These are phyloP conservation scores for Halichoerus grypus DNA, from an alignment of 2,113 vertebrate species.

Conservation along the genomic window DNA sequence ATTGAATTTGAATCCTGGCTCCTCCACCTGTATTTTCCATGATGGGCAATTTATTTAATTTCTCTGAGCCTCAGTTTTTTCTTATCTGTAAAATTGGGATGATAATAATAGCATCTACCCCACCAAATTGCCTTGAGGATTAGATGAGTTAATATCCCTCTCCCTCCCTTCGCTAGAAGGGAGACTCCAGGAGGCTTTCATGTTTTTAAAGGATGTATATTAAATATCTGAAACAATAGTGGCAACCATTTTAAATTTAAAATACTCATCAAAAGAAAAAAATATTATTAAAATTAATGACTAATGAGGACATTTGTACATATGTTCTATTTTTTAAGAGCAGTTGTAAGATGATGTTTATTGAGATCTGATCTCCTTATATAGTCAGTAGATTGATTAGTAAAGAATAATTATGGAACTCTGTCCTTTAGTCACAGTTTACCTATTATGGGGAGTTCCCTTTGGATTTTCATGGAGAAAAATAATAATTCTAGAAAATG, in stretches of 20 bases:
- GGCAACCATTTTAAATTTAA: background rate
- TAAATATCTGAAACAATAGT: background rate
- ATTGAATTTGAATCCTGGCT: background rate
- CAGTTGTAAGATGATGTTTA: background rate
- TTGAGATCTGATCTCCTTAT: background rate
- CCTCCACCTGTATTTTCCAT: background rate
- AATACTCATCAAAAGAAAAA: background rate
- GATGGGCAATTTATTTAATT: background rate
- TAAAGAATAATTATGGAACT: background rate
- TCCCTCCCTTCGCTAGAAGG: background rate
- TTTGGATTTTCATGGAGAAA: slow-evolving; percentile 6
- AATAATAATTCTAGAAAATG: background rate
- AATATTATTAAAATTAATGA: background rate
- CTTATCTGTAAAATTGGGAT: background rate
- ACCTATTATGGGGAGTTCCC: background rate
- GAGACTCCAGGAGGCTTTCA: background rate
- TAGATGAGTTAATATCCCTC: background rate
- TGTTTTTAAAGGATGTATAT: background rate
- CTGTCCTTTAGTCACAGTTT: background rate
- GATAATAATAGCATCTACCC: background rate
- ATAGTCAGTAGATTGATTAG: background rate
- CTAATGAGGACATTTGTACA: background rate
- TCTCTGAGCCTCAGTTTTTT: background rate
- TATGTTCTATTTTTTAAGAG: background rate
- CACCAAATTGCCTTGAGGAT: background rate